Percentiles rank a stretch among this genome's conserved stretches.
Conservation (phyloP, 2,113 vertebrate species). For the Calidris pygmaea region DNA sequence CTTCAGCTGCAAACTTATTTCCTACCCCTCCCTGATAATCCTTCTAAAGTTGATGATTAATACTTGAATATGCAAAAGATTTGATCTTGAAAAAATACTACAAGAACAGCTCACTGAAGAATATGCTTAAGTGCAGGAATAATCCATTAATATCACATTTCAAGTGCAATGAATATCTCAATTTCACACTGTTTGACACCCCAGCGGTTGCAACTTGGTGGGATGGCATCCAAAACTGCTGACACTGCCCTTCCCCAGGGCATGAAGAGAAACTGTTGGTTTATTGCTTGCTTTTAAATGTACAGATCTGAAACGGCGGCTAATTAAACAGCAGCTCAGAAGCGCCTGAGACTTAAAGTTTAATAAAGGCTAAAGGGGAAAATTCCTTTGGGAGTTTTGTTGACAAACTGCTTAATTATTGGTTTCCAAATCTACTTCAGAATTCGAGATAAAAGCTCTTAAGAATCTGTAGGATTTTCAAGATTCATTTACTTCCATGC, state of each 20-base stretch:
- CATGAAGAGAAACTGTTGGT: background rate
- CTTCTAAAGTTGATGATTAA: background rate
- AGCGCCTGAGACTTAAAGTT: background rate
- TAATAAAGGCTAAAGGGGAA: constrained; percentile 23
- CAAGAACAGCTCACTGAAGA: background rate
- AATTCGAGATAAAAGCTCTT: background rate
- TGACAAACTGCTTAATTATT: constrained; percentile 32
- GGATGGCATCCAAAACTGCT: background rate
- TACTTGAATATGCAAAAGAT: background rate
- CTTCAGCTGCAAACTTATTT: background rate
- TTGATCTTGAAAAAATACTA: background rate
- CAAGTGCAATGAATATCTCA: background rate
- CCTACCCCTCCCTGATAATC: background rate
- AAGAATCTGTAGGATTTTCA: background rate
- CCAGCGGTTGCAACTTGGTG: background rate
- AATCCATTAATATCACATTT: background rate
- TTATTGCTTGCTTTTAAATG: background rate
- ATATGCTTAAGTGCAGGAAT: background rate
- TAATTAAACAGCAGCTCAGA: constrained; percentile 10
- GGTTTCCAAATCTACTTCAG: background rate
- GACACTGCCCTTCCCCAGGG: background rate
- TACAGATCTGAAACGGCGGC: background rate
- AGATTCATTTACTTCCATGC: background rate
- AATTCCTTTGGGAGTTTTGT: background rate
- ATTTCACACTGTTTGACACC: background rate